Evolutionary conservation across 2,797 vertebrate genomes (phyloP).

Genomic region (Orestias chungarensis): DNA sequence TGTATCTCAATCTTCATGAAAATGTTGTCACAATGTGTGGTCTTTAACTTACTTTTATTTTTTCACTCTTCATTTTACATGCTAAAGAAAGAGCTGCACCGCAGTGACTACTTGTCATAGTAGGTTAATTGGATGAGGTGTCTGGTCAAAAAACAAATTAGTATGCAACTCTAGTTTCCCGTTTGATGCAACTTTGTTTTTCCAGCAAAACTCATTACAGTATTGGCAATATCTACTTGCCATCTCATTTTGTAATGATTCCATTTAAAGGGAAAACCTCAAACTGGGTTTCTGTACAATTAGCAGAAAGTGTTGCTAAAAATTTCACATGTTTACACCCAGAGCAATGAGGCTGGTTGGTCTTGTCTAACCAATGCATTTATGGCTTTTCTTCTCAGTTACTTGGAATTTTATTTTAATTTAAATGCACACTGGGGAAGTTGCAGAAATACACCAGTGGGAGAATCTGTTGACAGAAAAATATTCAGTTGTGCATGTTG

Average conservation of each 20-base stretch:
- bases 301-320: neutral
- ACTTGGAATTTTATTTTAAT: neutral
- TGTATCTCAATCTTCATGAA: constrained; percentile 35
- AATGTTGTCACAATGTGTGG: constrained; percentile 13
- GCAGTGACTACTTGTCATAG: constrained; percentile 18
- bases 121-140: constrained; percentile 63
- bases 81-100: constrained; percentile 16
- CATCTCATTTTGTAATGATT: constrained; percentile 22
- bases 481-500: neutral
- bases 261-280: neutral
- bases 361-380: neutral
- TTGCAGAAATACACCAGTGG: neutral
- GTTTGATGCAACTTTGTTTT: constrained; percentile 42
- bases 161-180: constrained; percentile 18
- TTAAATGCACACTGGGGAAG: neutral
- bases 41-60: constrained; percentile 2
- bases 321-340: neutral
- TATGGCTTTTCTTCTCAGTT: neutral
- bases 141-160: constrained; percentile 42
- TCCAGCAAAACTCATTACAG: constrained; percentile 50
- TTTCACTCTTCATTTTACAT: constrained; percentile 8
- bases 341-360: neutral
- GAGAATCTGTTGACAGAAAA: neutral
- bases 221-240: constrained; percentile 56
- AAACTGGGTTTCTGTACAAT: neutral